These are phyloP conservation scores for Neoseiulus cucumeris DNA, from an alignment of 1,140 invertebrate genomes.

Conservation along the genomic window DNA sequence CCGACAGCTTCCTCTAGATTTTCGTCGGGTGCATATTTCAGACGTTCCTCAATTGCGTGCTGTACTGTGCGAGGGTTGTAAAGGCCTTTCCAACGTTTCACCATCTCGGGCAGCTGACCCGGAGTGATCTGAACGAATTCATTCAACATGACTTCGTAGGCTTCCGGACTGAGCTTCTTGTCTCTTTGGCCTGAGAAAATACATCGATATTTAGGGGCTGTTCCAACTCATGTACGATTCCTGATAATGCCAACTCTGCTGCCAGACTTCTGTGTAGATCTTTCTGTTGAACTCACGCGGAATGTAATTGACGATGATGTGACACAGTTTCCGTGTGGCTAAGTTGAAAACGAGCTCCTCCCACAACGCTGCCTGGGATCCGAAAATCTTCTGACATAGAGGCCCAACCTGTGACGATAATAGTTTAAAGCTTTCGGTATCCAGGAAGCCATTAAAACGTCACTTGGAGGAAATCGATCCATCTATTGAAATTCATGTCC, in stretches of 20 bases:
- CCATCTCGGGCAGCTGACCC: slow-evolving; percentile 21
- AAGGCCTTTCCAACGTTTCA: neutral
- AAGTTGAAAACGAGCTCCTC: slow-evolving; percentile 85
- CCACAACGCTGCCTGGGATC: slow-evolving; percentile 51
- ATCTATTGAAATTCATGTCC: too few relatives aligned
- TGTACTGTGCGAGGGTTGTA: neutral
- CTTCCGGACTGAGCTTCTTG: slow-evolving; percentile 48
- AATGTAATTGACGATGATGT: slow-evolving; percentile 64
- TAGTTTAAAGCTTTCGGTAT: neutral
- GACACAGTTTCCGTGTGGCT: slow-evolving; percentile 53
- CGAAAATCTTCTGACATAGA: neutral
- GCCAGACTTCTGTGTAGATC: too few relatives aligned
- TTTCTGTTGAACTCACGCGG: slow-evolving; percentile 26
- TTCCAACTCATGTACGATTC: too few relatives aligned
- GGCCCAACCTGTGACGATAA: neutral
- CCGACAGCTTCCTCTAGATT: neutral
- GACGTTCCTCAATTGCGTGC: neutral
- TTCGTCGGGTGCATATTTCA: neutral
- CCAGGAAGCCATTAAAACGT: too few relatives aligned
- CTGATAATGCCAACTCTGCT: too few relatives aligned
- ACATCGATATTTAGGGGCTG: too few relatives aligned
- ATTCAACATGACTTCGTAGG: slow-evolving; percentile 87
- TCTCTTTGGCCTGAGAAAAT: slow-evolving; percentile 28
- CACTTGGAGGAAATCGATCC: too few relatives aligned
- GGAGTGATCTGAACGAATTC: slow-evolving; percentile 75